phyloP scores from a whole-genome alignment of 2,888 invertebrate genomes.

The Scelioninae gen. 1 region DNA sequence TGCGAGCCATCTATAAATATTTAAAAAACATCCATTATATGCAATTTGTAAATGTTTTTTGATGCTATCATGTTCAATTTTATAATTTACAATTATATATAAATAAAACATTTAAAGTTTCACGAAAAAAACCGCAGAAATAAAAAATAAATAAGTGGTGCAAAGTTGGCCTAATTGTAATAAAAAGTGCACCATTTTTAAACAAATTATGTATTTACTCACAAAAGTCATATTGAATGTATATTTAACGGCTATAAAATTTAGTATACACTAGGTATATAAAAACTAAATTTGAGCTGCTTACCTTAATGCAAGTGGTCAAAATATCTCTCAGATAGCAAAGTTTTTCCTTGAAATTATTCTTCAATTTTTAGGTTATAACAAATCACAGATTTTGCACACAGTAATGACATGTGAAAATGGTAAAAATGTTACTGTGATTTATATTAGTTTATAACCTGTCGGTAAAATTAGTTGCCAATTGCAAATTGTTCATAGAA shows the following conservation, averaged over 20 bases:
- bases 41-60: background rate
- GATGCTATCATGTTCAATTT: background rate
- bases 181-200: background rate
- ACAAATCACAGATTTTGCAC: background rate
- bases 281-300: background rate
- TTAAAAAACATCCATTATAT: background rate
- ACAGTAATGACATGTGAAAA: background rate
- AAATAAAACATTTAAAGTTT: background rate
- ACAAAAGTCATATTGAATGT: background rate
- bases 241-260: background rate
- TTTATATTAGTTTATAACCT: background rate
- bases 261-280: background rate
- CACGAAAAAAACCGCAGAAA: background rate
- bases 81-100: too few species aligned
- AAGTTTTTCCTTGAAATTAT: background rate
- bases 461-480: background rate
- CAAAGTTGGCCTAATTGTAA: background rate
- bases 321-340: background rate
- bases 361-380: background rate
- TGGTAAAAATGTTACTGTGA: background rate
- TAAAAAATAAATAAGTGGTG: background rate
- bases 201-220: background rate
- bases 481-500: background rate
- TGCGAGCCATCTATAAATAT: background rate
- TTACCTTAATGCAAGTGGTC: background rate